Conservation (phyloP, 1,140 invertebrate species). For the Rhagoletis zephyria region DNA sequence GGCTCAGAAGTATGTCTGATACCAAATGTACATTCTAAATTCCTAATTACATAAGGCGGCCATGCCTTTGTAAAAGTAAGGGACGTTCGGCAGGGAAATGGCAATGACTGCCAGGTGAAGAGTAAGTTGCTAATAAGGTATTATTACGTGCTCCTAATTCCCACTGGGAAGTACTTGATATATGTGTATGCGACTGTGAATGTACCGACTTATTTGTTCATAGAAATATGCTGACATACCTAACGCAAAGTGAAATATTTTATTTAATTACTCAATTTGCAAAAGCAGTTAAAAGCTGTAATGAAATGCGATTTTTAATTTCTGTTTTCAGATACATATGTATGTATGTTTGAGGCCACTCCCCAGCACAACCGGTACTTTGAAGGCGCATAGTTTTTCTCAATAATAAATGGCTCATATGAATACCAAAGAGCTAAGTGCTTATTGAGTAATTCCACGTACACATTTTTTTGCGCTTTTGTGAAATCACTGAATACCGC, state of each 20-base stretch:
- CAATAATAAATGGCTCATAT: neutral
- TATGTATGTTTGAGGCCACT: neutral
- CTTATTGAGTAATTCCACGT: conserved; percentile 11
- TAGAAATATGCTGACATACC: no score
- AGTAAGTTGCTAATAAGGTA: no score
- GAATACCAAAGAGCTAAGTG: neutral
- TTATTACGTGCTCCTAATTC: no score
- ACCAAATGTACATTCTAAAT: no score
- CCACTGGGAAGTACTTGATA: no score
- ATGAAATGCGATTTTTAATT: conserved; percentile 36
- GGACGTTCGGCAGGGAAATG: no score
- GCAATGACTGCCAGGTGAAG: no score
- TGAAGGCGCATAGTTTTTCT: neutral
- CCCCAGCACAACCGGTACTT: neutral
- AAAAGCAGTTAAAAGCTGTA: conserved; percentile 23
- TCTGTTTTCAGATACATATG: neutral
- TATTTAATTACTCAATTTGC: conserved; percentile 47
- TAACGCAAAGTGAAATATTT: neutral
- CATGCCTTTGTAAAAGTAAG: no score
- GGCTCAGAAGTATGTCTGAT: no score
- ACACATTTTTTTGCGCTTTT: conserved; percentile 2
- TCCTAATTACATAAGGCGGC: no score
- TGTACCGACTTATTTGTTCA: no score
- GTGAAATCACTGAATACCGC: conserved; percentile 28
- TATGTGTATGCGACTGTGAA: no score